Evolutionary conservation across 2,797 vertebrate species (phyloP).

Genomic region (Anguilla marmorata): DNA sequence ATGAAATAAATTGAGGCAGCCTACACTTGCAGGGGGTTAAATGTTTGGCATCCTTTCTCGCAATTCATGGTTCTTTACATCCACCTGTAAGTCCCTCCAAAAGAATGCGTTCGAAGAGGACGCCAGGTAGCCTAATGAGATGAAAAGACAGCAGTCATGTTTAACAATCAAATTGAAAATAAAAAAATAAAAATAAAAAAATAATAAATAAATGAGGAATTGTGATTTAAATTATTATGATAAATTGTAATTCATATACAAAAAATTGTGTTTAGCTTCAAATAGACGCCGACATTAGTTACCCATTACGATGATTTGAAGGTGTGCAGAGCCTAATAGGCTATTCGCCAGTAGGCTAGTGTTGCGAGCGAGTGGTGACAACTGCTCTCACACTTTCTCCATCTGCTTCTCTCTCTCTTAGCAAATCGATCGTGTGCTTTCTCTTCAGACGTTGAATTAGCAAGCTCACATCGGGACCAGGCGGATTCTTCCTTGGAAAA

Average conservation of each 20-base stretch:
- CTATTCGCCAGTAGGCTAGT: background rate
- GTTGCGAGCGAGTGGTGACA: background rate
- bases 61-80: background rate
- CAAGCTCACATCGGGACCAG: background rate
- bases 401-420: background rate
- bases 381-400: slow-evolving; percentile 1
- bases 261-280: background rate
- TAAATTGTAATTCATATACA: background rate
- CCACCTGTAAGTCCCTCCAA: background rate
- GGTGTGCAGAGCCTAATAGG: background rate
- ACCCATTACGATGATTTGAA: background rate
- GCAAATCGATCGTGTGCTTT: background rate
- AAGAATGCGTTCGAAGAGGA: background rate
- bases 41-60: background rate
- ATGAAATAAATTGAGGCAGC: background rate
- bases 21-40: background rate
- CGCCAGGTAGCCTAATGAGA: background rate
- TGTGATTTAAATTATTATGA: background rate
- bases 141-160: background rate
- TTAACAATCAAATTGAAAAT: background rate
- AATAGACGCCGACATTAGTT: background rate
- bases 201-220: background rate
- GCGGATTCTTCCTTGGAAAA: slow-evolving; percentile 21
- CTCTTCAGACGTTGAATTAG: slow-evolving; percentile 1
- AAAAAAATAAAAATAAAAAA: background rate